phyloP scores from a whole-genome alignment of 1,140 invertebrate genomes.

The Drosophila parvula region DNA sequence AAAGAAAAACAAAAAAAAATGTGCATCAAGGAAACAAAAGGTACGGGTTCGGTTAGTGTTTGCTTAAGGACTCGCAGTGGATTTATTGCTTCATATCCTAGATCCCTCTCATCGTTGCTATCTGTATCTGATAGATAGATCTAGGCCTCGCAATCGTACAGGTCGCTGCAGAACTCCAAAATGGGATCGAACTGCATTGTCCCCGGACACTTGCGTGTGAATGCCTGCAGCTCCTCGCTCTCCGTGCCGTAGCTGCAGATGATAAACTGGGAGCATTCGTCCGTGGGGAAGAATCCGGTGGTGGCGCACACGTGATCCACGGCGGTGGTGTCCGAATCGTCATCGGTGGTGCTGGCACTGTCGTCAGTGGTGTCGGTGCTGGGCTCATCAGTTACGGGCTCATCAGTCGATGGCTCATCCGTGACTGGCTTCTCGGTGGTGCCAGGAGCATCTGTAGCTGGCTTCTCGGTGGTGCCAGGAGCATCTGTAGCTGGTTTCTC shows the following conservation, averaged over 20 bases:
- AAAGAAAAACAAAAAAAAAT: constrained; percentile 8
- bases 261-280: constrained; percentile 50
- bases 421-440: background rate
- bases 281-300: constrained; percentile 38
- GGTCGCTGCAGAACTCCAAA: background rate
- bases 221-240: background rate
- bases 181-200: constrained; percentile 56
- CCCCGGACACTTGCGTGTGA: constrained; percentile 29
- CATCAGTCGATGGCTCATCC: background rate
- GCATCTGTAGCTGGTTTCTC: background rate
- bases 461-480: background rate
- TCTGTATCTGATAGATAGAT: background rate
- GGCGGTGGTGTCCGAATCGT: constrained; percentile 10
- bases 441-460: background rate
- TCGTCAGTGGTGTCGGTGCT: constrained; percentile 15
- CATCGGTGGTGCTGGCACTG: background rate
- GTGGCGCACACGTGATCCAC: constrained; percentile 29
- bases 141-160: constrained; percentile 28
- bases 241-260: constrained; percentile 31
- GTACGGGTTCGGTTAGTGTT: constrained; percentile 24
- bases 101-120: background rate
- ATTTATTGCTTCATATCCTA: constrained; percentile 28
- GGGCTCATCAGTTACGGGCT: constrained; percentile 2
- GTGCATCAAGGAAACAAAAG: constrained; percentile 14
- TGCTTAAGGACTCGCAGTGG: constrained; percentile 13